Evolutionary conservation across 1,140 invertebrate species (phyloP).

Genomic region (Bombus confusus): DNA sequence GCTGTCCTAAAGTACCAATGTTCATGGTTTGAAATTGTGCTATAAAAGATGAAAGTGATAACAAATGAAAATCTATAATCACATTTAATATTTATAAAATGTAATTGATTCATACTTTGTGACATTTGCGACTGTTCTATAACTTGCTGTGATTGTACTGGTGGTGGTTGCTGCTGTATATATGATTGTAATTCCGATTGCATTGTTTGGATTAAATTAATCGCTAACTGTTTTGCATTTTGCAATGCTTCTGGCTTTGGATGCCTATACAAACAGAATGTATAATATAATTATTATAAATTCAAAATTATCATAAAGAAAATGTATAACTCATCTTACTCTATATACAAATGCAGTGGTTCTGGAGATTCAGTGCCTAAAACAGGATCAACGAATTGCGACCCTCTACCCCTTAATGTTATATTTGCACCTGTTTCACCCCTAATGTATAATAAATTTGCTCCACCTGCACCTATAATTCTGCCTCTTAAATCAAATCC

Average conservation of each 20-base stretch:
- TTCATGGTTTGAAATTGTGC: constrained; percentile 83
- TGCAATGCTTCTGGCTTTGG: constrained; percentile 87
- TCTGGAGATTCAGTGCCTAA: constrained; percentile 88
- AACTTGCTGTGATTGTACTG: constrained; percentile 78
- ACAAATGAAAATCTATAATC: constrained; percentile 51
- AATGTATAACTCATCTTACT: constrained; percentile 79
- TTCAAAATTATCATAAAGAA: constrained; percentile 13
- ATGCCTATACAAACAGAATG: constrained; percentile 82
- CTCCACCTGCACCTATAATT: constrained; percentile 87
- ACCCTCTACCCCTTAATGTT: constrained; percentile 87
- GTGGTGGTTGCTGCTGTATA: constrained; percentile 83
- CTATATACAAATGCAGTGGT: constrained; percentile 90
- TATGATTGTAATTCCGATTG: constrained; percentile 88
- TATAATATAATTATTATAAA: constrained; percentile 32
- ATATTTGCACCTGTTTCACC: constrained; percentile 90
- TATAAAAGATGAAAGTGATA: constrained; percentile 61
- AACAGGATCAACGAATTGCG: constrained; percentile 85
- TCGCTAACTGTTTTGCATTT: constrained; percentile 88
- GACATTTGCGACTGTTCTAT: constrained; percentile 77
- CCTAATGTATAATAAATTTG: constrained; percentile 90
- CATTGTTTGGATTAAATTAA: constrained; percentile 91
- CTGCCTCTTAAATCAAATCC: constrained; percentile 89
- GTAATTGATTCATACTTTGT: constrained; percentile 69
- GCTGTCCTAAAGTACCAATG: constrained; percentile 80
- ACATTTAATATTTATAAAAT: constrained; percentile 17